Evolutionary conservation across 35 echinoderm and acorn worm genomes (phyloP).

Genomic region (Nesometra sesokonis): DNA sequence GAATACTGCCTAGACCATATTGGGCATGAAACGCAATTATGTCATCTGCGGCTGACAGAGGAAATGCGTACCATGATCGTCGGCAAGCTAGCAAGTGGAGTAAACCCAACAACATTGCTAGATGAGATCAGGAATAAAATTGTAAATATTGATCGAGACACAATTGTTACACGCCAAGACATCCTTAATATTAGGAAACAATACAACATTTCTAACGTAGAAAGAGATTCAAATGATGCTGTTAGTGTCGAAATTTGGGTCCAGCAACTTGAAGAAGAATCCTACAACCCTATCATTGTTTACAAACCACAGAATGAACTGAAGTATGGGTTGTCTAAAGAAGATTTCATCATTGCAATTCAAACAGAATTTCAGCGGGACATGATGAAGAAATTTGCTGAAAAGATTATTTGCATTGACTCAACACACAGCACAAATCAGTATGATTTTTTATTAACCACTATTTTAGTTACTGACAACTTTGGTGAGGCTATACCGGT

Average conservation of each 20-base stretch:
- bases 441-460: slow-evolving; percentile 38
- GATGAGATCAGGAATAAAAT: neutral
- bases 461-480: slow-evolving; percentile 25
- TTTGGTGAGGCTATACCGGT: slow-evolving; percentile 25
- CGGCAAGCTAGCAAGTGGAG: neutral
- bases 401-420: slow-evolving; percentile 18
- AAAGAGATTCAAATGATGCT: slow-evolving; percentile 11
- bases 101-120: slow-evolving; percentile 7
- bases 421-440: slow-evolving; percentile 23
- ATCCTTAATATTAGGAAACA: neutral
- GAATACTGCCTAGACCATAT: slow-evolving; percentile 11
- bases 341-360: slow-evolving; percentile 21
- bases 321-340: neutral
- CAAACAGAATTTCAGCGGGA: slow-evolving; percentile 23
- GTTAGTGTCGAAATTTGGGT: slow-evolving; percentile 27
- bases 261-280: neutral
- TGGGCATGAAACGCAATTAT: slow-evolving; percentile 5
- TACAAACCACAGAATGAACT: slow-evolving; percentile 13
- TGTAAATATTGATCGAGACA: neutral
- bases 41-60: slow-evolving; percentile 13
- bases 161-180: neutral
- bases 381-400: slow-evolving; percentile 18
- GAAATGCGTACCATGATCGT: slow-evolving; percentile 3
- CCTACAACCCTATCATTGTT: slow-evolving; percentile 18
- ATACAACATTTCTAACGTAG: neutral